A percentile compares a stretch with the other conserved stretches of the same genome.
Evolutionary conservation across 1,140 invertebrate species (phyloP).

Genomic region (Solenopsis fugax): DNA sequence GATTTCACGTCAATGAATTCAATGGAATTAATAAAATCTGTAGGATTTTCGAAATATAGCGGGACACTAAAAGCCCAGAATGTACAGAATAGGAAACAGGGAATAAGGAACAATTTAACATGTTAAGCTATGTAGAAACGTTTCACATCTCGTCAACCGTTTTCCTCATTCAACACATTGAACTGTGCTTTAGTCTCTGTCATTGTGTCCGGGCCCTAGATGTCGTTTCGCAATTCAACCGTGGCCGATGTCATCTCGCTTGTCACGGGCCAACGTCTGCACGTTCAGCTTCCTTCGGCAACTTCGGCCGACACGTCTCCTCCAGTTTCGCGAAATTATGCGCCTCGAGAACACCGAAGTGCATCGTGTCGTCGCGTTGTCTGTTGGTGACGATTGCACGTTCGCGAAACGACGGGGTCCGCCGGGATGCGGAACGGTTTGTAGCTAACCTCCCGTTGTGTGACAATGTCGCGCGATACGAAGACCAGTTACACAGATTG

Average conservation of each 20-base stretch:
- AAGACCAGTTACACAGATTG: constrained; percentile 40
- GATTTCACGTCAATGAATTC: not conserved
- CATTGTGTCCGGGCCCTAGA: no score
- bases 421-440: constrained; percentile 53
- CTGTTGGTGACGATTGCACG: constrained; percentile 44
- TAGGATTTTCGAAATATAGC: not conserved
- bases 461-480: constrained; percentile 66
- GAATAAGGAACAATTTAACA: no score
- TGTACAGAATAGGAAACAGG: no score
- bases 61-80: constrained; percentile 8
- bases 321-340: constrained; percentile 65
- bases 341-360: not conserved
- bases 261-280: constrained; percentile 39
- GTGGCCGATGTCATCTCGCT: constrained; percentile 44
- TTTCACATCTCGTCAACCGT: no score
- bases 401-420: not conserved
- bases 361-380: constrained; percentile 6
- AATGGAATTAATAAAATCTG: not conserved
- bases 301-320: constrained; percentile 34
- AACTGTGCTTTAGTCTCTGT: no score
- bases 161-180: no score
- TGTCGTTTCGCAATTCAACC: constrained; percentile 18
- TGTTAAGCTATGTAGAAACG: no score
- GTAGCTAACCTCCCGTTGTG: constrained; percentile 56
- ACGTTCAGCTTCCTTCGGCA: constrained; percentile 25